Conservation (phyloP, 2,113 vertebrate genomes). For the Rhinopomastus cyanomelas region DNA sequence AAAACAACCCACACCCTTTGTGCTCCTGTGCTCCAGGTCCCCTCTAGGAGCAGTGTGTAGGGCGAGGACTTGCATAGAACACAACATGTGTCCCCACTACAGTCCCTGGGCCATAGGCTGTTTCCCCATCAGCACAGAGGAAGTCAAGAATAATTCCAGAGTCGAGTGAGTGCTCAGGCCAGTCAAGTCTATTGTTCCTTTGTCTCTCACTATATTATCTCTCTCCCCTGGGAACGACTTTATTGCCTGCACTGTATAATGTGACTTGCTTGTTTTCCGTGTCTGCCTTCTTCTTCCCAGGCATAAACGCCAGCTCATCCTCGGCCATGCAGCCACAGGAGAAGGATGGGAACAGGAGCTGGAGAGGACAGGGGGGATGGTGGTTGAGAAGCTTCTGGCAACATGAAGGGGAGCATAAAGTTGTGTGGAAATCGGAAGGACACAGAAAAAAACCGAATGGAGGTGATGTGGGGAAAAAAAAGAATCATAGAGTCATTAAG, state of each 20-base stretch:
- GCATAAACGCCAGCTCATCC: background rate
- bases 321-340: background rate
- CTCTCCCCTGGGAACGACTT: constrained; percentile 17
- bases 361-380: background rate
- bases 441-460: background rate
- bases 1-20: background rate
- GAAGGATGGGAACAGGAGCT: background rate
- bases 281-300: background rate
- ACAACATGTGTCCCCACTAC: rapidly evolving
- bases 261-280: constrained; percentile 42
- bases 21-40: background rate
- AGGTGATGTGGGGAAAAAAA: background rate
- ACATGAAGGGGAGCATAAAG: rapidly evolving
- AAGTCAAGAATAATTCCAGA: constrained; percentile 20
- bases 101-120: rapidly evolving
- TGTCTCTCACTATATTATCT: constrained; percentile 37
- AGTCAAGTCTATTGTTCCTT: constrained; percentile 29
- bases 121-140: background rate
- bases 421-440: background rate
- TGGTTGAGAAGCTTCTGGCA: background rate
- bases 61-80: rapidly evolving
- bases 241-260: constrained; percentile 50
- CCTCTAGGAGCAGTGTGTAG: rapidly evolving
- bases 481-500: too few relatives aligned
- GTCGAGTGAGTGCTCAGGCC: background rate